A percentile compares a stretch with the other conserved stretches of the same genome.
phyloP scores from a whole-genome alignment of 2,113 vertebrate species.

The Lathamus discolor region DNA sequence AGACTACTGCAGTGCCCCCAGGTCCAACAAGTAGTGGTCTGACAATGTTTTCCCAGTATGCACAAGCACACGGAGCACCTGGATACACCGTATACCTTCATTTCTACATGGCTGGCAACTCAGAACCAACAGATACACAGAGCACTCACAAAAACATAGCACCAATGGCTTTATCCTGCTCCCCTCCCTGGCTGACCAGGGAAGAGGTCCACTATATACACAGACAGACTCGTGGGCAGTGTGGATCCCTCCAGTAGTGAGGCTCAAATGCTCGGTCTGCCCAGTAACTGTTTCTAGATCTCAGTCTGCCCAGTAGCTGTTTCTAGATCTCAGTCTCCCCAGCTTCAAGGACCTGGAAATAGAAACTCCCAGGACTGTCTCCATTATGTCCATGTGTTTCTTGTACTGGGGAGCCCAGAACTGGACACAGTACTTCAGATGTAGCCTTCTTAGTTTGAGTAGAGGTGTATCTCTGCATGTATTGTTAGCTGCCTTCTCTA shows the following conservation, averaged over 20 bases:
- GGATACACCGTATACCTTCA: background rate
- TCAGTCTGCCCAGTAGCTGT: background rate
- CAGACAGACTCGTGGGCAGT: background rate
- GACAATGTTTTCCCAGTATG: background rate
- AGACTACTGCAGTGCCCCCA: background rate
- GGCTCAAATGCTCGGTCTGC: background rate
- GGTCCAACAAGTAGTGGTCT: background rate
- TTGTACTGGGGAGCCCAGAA: background rate
- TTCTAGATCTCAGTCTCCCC: background rate
- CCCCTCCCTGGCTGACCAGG: background rate
- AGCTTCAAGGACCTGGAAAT: background rate
- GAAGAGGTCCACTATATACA: background rate
- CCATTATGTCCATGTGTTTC: background rate
- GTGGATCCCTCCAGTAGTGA: background rate
- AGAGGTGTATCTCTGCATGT: background rate
- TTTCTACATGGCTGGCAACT: background rate
- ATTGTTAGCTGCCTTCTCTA: background rate
- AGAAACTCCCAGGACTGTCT: background rate
- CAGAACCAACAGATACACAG: background rate
- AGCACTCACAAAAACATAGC: background rate
- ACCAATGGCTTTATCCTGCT: background rate
- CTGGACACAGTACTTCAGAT: background rate
- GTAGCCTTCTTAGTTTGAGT: background rate
- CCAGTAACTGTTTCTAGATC: background rate
- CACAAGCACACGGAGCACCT: background rate